A percentile compares a stretch with the other conserved stretches of the same genome.
These are phyloP conservation scores for Euphonia xanthogaster DNA, from an alignment of 2,797 vertebrate species.

Conservation along the genomic window DNA sequence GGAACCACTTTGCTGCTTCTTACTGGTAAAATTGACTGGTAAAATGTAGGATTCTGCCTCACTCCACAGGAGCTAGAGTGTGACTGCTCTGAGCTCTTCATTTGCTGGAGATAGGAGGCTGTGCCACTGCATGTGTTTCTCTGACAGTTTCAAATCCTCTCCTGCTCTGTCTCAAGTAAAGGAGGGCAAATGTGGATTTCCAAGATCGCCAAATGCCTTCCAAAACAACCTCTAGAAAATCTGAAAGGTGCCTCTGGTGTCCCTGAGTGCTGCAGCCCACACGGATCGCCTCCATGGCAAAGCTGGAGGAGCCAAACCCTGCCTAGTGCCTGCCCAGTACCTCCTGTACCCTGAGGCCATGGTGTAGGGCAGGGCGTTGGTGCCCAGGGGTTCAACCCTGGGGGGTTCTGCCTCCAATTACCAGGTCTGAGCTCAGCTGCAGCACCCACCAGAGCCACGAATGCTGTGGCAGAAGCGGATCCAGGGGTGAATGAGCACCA, in stretches of 20 bases:
- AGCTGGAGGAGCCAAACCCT: background rate
- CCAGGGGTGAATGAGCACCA: rapidly evolving
- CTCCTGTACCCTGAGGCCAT: background rate
- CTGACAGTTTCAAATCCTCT: background rate
- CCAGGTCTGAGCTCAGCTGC: background rate
- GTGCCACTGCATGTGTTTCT: background rate
- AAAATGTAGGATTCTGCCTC: background rate
- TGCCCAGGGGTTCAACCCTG: background rate
- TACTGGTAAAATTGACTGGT: rapidly evolving
- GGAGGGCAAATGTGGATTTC: background rate
- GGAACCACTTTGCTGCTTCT: background rate
- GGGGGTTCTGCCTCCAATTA: background rate
- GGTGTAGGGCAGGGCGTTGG: background rate
- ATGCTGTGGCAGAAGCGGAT: rapidly evolving
- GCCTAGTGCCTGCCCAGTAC: background rate
- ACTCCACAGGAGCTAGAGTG: background rate
- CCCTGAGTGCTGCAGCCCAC: background rate
- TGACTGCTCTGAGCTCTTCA: background rate
- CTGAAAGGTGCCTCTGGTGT: background rate
- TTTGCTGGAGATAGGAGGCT: rapidly evolving
- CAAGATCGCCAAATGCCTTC: background rate
- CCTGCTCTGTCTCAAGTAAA: background rate
- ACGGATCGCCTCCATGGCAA: rapidly evolving
- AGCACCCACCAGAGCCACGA: rapidly evolving
- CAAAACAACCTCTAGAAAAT: background rate